These are phyloP conservation scores for Blastomussa wellsi DNA, from an alignment of 92 coral and sea anemone genomes.

Conservation along the genomic window DNA sequence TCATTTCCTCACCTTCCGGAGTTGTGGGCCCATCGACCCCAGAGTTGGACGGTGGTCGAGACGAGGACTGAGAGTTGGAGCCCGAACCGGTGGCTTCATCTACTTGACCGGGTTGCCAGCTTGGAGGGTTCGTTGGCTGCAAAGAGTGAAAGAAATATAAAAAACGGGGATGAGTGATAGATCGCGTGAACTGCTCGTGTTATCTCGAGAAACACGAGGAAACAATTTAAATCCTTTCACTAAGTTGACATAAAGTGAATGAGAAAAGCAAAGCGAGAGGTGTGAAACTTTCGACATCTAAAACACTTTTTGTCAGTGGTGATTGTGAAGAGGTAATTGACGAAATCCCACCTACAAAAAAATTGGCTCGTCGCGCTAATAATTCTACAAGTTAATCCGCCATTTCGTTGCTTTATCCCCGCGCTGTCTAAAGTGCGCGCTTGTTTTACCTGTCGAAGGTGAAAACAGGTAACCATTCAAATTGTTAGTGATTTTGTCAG, in stretches of 20 bases:
- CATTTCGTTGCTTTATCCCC: constrained; percentile 21
- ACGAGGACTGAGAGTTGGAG: constrained; percentile 79
- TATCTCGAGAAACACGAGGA: constrained; percentile 51
- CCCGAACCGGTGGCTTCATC: constrained; percentile 80
- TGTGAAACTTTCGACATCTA: constrained; percentile 68
- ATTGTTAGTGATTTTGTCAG: constrained; percentile 68
- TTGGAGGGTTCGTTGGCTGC: constrained; percentile 77
- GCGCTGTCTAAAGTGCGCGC: constrained; percentile 48
- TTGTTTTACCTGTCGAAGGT: constrained; percentile 50
- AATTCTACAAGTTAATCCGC: constrained; percentile 23
- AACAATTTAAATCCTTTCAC: constrained; percentile 72
- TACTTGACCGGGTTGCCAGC: constrained; percentile 82
- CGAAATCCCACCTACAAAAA: constrained; percentile 52
- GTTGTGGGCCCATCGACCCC: constrained; percentile 89
- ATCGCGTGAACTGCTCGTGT: constrained; percentile 81
- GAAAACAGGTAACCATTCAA: constrained; percentile 51
- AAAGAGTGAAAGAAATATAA: constrained; percentile 38
- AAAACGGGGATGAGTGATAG: constrained; percentile 44
- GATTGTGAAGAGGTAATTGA: constrained; percentile 70
- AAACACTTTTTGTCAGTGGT: constrained; percentile 72
- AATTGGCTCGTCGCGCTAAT: constrained; percentile 47
- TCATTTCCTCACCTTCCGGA: constrained; percentile 91
- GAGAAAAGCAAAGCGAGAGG: constrained; percentile 75
- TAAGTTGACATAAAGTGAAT: constrained; percentile 80
- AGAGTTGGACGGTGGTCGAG: constrained; percentile 89